Evolutionary conservation across 2,888 invertebrate species (phyloP).

Genomic region (Chrysolina oricalcia): DNA sequence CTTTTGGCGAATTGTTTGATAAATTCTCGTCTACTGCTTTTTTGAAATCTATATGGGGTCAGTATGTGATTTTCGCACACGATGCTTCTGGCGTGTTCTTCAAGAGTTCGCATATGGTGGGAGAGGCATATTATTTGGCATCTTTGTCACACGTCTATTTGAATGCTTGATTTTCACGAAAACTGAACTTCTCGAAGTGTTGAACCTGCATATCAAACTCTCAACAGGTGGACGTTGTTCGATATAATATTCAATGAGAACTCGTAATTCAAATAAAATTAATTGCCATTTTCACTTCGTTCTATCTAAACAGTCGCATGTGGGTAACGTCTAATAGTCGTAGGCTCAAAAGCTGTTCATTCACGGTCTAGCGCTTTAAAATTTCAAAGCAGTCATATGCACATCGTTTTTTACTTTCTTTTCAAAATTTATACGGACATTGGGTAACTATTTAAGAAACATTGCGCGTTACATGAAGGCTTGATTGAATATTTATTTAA

Average conservation of each 20-base stretch:
- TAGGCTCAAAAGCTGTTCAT: constrained; percentile 11
- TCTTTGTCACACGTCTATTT: no score
- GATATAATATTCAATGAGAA: background rate
- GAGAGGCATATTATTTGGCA: no score
- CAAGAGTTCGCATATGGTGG: no score
- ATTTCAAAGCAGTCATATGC: constrained; percentile 13
- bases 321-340: background rate
- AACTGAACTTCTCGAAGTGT: background rate
- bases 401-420: constrained; percentile 32
- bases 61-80: no score
- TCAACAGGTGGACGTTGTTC: background rate
- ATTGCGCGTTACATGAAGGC: constrained; percentile 31
- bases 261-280: background rate
- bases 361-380: constrained; percentile 13
- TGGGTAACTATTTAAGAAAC: constrained; percentile 34
- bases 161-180: background rate
- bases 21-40: no score
- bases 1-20: no score
- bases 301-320: background rate
- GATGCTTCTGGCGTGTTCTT: no score
- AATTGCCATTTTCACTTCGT: background rate
- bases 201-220: background rate
- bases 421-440: constrained; percentile 25
- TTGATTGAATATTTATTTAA: constrained; percentile 24
- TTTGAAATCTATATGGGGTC: no score